Evolutionary conservation across 2,113 vertebrate species (phyloP).

Genomic region (Syngnathus floridae): DNA sequence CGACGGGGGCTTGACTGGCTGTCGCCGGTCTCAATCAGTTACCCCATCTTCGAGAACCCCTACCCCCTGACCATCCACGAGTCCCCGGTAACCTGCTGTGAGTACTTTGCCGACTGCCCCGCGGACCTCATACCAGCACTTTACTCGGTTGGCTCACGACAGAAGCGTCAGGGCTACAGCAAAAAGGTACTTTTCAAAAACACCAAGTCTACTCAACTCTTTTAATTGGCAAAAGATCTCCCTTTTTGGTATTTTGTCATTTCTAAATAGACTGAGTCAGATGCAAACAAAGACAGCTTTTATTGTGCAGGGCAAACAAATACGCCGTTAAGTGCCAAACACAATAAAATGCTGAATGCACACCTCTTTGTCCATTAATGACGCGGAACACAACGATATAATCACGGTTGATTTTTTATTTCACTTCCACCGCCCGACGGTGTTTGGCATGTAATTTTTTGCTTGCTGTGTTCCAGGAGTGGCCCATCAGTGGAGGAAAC

Average conservation of each 20-base stretch:
- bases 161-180: constrained; percentile 98
- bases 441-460: neutral
- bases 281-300: neutral
- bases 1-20: neutral
- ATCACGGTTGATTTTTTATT: constrained; percentile 13
- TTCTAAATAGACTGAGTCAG: neutral
- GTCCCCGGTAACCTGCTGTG: constrained; percentile 98
- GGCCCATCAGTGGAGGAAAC: constrained; percentile 97
- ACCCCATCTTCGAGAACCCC: constrained; percentile 98
- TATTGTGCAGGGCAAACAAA: constrained; percentile 12
- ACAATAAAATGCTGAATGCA: neutral
- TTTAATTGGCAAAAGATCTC: no score
- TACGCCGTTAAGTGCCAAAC: neutral
- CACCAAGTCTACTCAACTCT: no score
- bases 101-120: constrained; percentile 96
- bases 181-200: constrained; percentile 80
- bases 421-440: constrained; percentile 3
- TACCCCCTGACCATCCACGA: constrained; percentile 96
- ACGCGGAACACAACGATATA: constrained; percentile 12
- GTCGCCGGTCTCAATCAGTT: constrained; percentile 67
- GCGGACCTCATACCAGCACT: constrained; percentile 97
- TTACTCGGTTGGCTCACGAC: constrained; percentile 92
- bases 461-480: constrained; percentile 77
- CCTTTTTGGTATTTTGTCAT: neutral
- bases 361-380: constrained; percentile 16